A percentile compares a stretch with the other conserved stretches of the same genome.
phyloP scores from a whole-genome alignment of 2,113 vertebrate genomes.

The Indicator indicator region DNA sequence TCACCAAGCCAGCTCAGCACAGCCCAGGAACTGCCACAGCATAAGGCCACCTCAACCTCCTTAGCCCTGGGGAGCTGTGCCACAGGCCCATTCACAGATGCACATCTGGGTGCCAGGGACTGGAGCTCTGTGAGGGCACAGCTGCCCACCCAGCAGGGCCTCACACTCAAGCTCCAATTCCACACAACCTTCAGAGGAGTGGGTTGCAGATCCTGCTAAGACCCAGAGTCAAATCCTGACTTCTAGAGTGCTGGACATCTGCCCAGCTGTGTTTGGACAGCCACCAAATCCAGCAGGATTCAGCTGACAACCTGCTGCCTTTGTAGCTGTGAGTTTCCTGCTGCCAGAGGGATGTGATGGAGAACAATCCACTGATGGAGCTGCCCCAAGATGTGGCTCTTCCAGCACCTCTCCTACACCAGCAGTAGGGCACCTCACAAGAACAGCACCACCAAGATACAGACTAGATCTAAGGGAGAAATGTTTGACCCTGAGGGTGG shows the following conservation, averaged over 20 bases:
- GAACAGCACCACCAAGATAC: background rate
- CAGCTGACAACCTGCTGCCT: background rate
- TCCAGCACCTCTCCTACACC: no score
- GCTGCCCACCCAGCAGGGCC: background rate
- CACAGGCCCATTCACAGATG: background rate
- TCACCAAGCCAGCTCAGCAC: background rate
- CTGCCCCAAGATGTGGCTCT: no score
- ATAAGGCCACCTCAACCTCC: background rate
- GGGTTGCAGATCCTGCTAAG: background rate
- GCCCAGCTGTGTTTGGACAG: accelerated
- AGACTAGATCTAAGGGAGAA: no score
- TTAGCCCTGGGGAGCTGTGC: background rate
- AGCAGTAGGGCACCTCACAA: background rate
- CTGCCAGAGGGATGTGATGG: background rate
- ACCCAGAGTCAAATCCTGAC: background rate
- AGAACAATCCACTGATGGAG: no score
- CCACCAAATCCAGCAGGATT: background rate
- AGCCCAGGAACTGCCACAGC: background rate
- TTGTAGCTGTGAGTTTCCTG: background rate
- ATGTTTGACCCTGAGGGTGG: no score
- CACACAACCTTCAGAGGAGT: background rate
- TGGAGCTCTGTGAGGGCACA: background rate
- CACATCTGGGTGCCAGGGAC: background rate
- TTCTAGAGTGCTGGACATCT: background rate
- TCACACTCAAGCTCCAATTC: background rate